These are phyloP conservation scores for Hirtodrosophila trivittata DNA, from an alignment of 2,888 invertebrate species.

Conservation along the genomic window DNA sequence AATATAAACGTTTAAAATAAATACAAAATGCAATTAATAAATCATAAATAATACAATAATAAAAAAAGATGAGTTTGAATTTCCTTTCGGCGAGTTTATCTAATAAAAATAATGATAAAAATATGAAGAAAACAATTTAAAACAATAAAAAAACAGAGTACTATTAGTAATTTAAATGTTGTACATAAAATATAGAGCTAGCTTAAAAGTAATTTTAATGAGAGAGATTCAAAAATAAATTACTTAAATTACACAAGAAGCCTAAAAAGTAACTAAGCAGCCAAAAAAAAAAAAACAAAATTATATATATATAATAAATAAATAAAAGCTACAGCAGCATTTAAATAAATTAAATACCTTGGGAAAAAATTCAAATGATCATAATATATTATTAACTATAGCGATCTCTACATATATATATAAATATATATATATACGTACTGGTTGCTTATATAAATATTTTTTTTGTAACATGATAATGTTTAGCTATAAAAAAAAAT, in stretches of 20 bases:
- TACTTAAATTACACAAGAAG: constrained; percentile 50
- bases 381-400: constrained; percentile 4
- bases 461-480: constrained; percentile 49
- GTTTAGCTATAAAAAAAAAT: constrained; percentile 50
- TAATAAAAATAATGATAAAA: background rate
- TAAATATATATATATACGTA: constrained; percentile 13
- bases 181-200: constrained; percentile 70
- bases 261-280: constrained; percentile 55
- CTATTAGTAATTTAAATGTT: constrained; percentile 74
- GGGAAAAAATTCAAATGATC: background rate
- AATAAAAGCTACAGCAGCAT: constrained; percentile 2
- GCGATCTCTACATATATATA: too few species aligned
- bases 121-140: constrained; percentile 15
- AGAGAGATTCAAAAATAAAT: constrained; percentile 5
- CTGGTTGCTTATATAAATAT: too few species aligned
- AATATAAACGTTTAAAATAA: constrained; percentile 11
- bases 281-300: constrained; percentile 39
- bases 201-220: constrained; percentile 60
- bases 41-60: constrained; percentile 6
- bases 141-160: constrained; percentile 25
- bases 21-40: constrained; percentile 24
- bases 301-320: constrained; percentile 35
- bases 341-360: background rate
- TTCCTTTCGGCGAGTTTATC: constrained; percentile 10
- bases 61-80: constrained; percentile 21